Conservation (phyloP, 2,888 invertebrate genomes). For the Sylvicola fuscatus region DNA sequence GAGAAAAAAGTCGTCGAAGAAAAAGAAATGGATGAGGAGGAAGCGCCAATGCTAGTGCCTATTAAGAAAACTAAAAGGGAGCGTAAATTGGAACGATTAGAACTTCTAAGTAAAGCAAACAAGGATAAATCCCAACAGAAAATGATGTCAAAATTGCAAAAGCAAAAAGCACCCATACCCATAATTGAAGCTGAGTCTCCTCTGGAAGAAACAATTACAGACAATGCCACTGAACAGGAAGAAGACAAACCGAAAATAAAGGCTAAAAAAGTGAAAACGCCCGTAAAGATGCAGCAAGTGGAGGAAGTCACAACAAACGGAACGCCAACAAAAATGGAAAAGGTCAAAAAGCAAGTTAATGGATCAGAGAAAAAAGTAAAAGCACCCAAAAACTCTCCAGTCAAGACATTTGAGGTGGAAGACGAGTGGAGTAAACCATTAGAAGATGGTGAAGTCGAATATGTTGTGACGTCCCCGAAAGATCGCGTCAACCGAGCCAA, state of each 20-base stretch:
- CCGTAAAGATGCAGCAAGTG: too few relatives aligned
- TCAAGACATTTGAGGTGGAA: slow-evolving; percentile 3
- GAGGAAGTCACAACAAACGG: too few relatives aligned
- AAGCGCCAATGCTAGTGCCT: not conserved
- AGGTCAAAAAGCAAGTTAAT: too few relatives aligned
- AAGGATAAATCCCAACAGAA: slow-evolving; percentile 5
- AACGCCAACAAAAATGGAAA: too few relatives aligned
- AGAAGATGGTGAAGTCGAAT: slow-evolving; percentile 24
- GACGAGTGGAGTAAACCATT: slow-evolving; percentile 25
- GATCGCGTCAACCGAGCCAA: slow-evolving; percentile 17
- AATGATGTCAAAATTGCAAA: slow-evolving; percentile 10
- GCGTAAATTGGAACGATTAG: slow-evolving; percentile 18
- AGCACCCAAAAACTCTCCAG: not conserved
- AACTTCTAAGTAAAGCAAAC: slow-evolving; percentile 12
- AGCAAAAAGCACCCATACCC: slow-evolving; percentile 11
- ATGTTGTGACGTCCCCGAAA: slow-evolving; percentile 19
- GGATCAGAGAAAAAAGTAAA: too few relatives aligned
- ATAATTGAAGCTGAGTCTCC: too few relatives aligned
- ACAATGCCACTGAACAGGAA: too few relatives aligned
- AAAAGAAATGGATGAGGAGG: not conserved
- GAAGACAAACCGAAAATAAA: too few relatives aligned
- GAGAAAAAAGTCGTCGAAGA: too few relatives aligned
- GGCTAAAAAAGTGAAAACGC: too few relatives aligned
- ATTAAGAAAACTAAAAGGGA: slow-evolving; percentile 8
- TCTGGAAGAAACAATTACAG: too few relatives aligned